Percentiles rank a stretch among this genome's conserved stretches.
phyloP scores from a whole-genome alignment of 2,113 vertebrate genomes.

The Andinoacara biseriatus region DNA sequence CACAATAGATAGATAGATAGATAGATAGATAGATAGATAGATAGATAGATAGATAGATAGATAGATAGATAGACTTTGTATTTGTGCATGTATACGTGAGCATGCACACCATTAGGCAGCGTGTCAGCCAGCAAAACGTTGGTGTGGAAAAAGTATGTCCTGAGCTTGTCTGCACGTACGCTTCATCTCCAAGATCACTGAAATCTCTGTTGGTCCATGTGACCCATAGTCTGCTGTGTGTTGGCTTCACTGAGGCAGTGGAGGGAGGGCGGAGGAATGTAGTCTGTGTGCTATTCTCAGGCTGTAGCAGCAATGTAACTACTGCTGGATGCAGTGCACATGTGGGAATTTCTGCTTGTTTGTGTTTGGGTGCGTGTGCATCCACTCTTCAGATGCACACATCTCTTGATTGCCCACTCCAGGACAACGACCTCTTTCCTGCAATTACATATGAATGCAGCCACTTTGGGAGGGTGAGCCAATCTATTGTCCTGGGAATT shows the following conservation, averaged over 20 bases:
- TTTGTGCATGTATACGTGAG: not conserved
- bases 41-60: conserved; percentile 46
- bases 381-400: conserved; percentile 47
- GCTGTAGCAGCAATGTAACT: conserved; percentile 61
- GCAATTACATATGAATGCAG: conserved; percentile 65
- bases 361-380: conserved; percentile 4
- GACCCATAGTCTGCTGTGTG: conserved; percentile 71
- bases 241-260: conserved; percentile 50
- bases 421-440: conserved; percentile 58
- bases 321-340: conserved; percentile 26
- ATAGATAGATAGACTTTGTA: conserved; percentile 34
- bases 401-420: conserved; percentile 64
- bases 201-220: conserved; percentile 71
- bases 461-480: conserved; percentile 45
- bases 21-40: conserved; percentile 48
- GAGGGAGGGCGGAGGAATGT: conserved; percentile 74
- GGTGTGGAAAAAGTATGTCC: not conserved
- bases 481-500: conserved; percentile 63
- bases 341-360: not conserved
- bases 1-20: conserved; percentile 27
- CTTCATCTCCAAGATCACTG: conserved; percentile 63
- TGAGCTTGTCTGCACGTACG: conserved; percentile 2
- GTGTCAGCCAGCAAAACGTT: not conserved
- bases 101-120: not conserved
- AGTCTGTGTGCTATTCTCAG: conserved; percentile 75